Percentiles rank a stretch among this genome's conserved stretches.
These are phyloP conservation scores for Papio anubis DNA, from an alignment of 2,113 vertebrate genomes.

Conservation along the genomic window DNA sequence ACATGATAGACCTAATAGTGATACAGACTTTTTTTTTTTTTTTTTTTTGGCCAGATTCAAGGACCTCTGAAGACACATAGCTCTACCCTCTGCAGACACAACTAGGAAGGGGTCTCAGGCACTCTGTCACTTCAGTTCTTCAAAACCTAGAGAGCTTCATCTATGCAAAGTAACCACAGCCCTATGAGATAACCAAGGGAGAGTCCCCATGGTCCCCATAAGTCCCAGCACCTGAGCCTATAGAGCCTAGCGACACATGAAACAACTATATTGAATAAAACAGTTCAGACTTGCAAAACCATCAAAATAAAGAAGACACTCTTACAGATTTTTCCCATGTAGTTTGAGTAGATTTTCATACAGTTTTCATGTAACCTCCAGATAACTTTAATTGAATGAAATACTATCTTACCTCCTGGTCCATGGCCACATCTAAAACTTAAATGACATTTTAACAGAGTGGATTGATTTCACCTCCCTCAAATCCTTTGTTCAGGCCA, in stretches of 20 bases:
- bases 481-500: neutral
- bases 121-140: neutral
- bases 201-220: rapidly evolving
- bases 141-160: neutral
- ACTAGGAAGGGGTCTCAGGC: neutral
- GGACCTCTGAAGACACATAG: neutral
- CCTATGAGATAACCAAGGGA: neutral
- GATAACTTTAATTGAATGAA: neutral
- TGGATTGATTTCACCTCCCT: neutral
- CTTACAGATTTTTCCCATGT: neutral
- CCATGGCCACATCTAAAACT: neutral
- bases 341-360: neutral
- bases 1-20: neutral
- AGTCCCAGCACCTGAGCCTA: neutral
- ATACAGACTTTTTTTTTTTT: neutral
- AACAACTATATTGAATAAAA: neutral
- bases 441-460: neutral
- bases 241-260: neutral
- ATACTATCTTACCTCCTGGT: neutral
- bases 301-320: neutral
- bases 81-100: neutral
- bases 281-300: neutral
- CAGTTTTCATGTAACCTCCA: neutral
- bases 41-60: too few relatives aligned
- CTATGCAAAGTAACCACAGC: neutral